A percentile compares a stretch with the other conserved stretches of the same genome.
phyloP scores from a whole-genome alignment of 64 coral and sea anemone genomes.

The Orbicella faveolata region DNA sequence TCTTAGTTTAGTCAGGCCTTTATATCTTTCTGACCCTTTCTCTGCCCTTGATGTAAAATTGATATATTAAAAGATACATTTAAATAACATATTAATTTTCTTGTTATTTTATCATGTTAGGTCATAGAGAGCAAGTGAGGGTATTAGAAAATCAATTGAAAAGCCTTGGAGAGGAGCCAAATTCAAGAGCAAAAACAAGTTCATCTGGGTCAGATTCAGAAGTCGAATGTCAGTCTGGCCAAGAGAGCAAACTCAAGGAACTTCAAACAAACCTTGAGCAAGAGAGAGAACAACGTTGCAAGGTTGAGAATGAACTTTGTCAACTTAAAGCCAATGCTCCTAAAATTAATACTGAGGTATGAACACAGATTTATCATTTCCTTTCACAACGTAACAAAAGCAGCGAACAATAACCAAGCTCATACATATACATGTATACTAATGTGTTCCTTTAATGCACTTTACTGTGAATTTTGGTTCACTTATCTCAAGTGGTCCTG shows the following conservation, averaged over 20 bases:
- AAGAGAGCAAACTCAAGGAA: constrained; percentile 24
- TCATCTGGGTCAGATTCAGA: constrained; percentile 38
- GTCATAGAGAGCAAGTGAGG: constrained; percentile 72
- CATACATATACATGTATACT: background rate
- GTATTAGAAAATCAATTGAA: constrained; percentile 56
- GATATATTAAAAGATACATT: too few relatives aligned
- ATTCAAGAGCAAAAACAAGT: constrained; percentile 24
- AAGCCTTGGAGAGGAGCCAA: constrained; percentile 33
- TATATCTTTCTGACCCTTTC: too few relatives aligned
- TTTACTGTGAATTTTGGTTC: too few relatives aligned
- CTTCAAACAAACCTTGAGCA: constrained; percentile 31
- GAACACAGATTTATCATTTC: background rate
- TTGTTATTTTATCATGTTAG: constrained; percentile 10
- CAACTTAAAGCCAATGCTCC: constrained; percentile 21
- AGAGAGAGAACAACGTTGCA: constrained; percentile 49
- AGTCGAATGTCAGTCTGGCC: constrained; percentile 28
- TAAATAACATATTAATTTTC: too few relatives aligned
- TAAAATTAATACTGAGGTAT: constrained; percentile 6
- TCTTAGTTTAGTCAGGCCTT: too few relatives aligned
- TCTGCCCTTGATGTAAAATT: too few relatives aligned
- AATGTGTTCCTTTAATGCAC: background rate
- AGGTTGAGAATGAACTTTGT: constrained; percentile 59
- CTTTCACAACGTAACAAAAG: background rate
- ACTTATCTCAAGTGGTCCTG: too few relatives aligned
- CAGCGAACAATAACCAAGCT: too few relatives aligned